These are phyloP conservation scores for Sander vitreus DNA, from an alignment of 2,113 vertebrate species.

Conservation along the genomic window DNA sequence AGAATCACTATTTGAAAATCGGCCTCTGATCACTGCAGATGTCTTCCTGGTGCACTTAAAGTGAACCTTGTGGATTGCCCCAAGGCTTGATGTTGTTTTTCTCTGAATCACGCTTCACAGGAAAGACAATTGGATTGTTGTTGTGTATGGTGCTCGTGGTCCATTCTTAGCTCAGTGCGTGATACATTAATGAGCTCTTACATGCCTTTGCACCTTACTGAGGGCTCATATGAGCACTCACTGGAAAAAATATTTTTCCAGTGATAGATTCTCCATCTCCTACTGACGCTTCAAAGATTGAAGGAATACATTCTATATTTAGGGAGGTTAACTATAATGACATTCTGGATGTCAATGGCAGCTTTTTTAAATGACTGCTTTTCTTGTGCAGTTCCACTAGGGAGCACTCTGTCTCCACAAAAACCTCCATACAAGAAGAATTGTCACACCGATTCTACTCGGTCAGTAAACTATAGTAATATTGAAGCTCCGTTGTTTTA, in stretches of 20 bases:
- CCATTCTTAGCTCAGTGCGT: conserved; percentile 6
- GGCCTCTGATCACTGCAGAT: not conserved
- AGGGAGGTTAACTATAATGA: not conserved
- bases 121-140: conserved; percentile 61
- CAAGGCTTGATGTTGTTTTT: conserved; percentile 63
- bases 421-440: not conserved
- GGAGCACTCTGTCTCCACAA: conserved; percentile 48
- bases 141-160: not conserved
- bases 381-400: conserved; percentile 54
- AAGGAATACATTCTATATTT: not conserved
- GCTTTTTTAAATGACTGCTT: conserved; percentile 21
- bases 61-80: conserved; percentile 68
- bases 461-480: not conserved
- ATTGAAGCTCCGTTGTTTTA: too few relatives aligned
- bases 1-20: conserved; percentile 33
- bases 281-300: not conserved
- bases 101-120: conserved; percentile 57
- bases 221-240: not conserved
- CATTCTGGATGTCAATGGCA: conserved; percentile 4
- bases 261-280: not conserved
- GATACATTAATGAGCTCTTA: conserved; percentile 49
- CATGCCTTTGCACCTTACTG: conserved; percentile 25
- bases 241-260: not conserved
- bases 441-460: not conserved
- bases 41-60: conserved; percentile 60